Evolutionary conservation across 2,113 vertebrate genomes (phyloP).

Genomic region (Aix galericulata): DNA sequence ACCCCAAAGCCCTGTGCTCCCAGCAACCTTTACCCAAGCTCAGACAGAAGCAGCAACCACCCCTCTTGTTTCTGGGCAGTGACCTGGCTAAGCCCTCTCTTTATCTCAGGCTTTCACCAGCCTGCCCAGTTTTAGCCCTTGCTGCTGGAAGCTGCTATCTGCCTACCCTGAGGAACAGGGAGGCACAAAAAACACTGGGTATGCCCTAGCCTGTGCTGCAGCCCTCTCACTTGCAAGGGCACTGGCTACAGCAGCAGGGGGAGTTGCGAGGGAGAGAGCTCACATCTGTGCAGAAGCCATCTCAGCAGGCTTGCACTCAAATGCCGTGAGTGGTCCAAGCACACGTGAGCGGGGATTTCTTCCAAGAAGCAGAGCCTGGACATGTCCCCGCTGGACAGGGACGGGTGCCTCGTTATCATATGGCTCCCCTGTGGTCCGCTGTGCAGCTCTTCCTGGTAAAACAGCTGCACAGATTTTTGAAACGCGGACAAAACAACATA

Average conservation of each 20-base stretch:
- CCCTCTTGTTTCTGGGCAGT: background rate
- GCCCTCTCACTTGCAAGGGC: background rate
- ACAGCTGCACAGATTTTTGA: background rate
- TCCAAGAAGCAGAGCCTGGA: background rate
- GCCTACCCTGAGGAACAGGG: background rate
- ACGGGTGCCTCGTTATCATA: rapidly evolving
- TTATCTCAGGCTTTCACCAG: background rate
- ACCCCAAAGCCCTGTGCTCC: background rate
- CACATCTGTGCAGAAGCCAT: background rate
- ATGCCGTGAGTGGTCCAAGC: rapidly evolving
- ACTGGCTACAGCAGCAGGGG: background rate
- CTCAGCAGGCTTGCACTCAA: background rate
- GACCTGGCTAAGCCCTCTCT: background rate
- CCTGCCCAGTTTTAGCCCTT: background rate
- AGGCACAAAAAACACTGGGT: rapidly evolving
- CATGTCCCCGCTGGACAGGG: rapidly evolving
- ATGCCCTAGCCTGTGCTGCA: rapidly evolving
- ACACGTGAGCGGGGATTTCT: rapidly evolving
- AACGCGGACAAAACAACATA: rapidly evolving
- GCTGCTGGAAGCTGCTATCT: background rate
- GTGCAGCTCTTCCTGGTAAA: background rate
- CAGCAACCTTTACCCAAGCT: background rate
- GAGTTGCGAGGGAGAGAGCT: background rate
- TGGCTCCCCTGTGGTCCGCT: rapidly evolving
- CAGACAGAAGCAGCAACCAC: background rate